Evolutionary conservation across 1,140 invertebrate species (phyloP), one percentile per base, ranked within the genome.

Genomic region (Rhagoletis zephyria): DNA sequence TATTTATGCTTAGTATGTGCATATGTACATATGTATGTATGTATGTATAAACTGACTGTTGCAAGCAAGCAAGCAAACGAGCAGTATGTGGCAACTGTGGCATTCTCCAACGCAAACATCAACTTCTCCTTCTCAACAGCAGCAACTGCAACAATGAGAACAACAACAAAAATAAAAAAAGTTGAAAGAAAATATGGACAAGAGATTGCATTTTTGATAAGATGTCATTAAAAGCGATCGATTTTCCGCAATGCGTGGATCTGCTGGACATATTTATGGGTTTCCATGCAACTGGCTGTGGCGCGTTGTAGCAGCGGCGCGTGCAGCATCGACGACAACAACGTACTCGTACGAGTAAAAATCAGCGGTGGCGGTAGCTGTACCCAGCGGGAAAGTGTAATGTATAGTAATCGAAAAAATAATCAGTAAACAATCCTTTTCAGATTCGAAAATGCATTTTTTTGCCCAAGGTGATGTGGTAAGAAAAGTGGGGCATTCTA

Each of bases 121-220:
- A 63, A 86, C 48, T 12, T 30, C n/a, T 16, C 12, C 42, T 3
- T 45, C 67, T 45, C 67, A 74, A 51, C 12, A 48, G 48, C 40
- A 74, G 42, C 16, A 51, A 45, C 16, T 48, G 48, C 70, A 45
- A 81, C 45, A 56, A 56, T n/a, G 9, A 42, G 7, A 10, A 81
- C 74, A 16, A 6, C 59, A 64, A 16, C 85, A 61, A 40, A 7
- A 9, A 59, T 42, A 86, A 51, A 61, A n/a, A 86, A 64, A 86
- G 42, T 63, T 42, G 30, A 7, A 86, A 86, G 40, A 87, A 87
- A 87, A 65, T 87, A 87, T 87, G 86, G 86, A 87, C 86, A 87
- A 63, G 63, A 87, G 86, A 87, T 87, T 87, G 86, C 86, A 87
- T 87, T 87, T 87, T 65, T 87, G 86, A 87, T 87, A 87, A 87